These are phyloP conservation scores for Paragorgia papillata DNA, from an alignment of 92 coral and sea anemone genomes.

Conservation along the genomic window DNA sequence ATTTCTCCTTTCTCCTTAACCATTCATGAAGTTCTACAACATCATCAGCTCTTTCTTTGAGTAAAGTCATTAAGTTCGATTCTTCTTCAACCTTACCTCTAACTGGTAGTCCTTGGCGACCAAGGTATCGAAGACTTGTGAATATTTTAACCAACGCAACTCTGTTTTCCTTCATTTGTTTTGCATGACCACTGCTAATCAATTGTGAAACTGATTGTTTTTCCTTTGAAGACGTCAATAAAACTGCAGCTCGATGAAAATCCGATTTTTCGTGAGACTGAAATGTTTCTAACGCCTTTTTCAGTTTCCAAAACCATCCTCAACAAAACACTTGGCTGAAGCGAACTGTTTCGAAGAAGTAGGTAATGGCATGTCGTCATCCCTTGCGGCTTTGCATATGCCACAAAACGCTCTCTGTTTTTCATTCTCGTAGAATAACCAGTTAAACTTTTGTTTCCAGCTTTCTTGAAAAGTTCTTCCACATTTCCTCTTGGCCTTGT, in stretches of 20 bases:
- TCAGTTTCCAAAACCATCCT: slow-evolving; percentile 59
- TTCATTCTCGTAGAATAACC: slow-evolving; percentile 45
- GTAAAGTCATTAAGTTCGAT: slow-evolving; percentile 48
- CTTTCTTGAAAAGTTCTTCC: slow-evolving; percentile 33
- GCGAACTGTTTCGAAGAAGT: slow-evolving; percentile 25
- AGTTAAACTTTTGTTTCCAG: slow-evolving; percentile 34
- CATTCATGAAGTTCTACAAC: slow-evolving; percentile 32
- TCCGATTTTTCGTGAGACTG: slow-evolving; percentile 53
- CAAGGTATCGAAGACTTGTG: slow-evolving; percentile 55
- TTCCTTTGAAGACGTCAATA: slow-evolving; percentile 37
- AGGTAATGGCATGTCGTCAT: slow-evolving; percentile 31
- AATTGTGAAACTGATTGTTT: slow-evolving; percentile 48
- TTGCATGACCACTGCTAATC: slow-evolving; percentile 51
- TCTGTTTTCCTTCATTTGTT: slow-evolving; percentile 49
- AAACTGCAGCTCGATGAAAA: slow-evolving; percentile 57
- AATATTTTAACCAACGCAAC: slow-evolving; percentile 63
- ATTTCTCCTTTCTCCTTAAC: slow-evolving; percentile 27
- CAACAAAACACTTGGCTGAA: slow-evolving; percentile 36
- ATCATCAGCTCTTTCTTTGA: slow-evolving; percentile 57
- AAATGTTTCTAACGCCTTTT: slow-evolving; percentile 63
- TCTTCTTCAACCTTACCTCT: slow-evolving; percentile 59
- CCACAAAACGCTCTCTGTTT: slow-evolving; percentile 34
- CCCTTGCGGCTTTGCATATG: slow-evolving; percentile 37
- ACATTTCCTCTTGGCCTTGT: slow-evolving; percentile 34
- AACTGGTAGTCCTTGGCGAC: slow-evolving; percentile 56